These are phyloP conservation scores for Ciconia boyciana DNA, from an alignment of 2,113 vertebrate genomes.

Conservation along the genomic window DNA sequence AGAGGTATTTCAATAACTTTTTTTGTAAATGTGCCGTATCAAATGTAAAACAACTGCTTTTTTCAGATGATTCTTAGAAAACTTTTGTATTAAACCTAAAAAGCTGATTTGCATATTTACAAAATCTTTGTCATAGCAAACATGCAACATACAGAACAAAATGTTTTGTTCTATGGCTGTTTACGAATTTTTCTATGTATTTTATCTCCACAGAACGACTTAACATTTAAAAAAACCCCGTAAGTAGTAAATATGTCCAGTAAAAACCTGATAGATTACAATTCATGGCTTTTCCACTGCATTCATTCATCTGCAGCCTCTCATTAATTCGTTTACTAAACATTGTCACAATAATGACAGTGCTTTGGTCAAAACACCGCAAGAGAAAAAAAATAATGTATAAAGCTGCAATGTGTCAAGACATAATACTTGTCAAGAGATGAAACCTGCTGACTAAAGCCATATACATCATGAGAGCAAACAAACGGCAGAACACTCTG, in stretches of 20 bases:
- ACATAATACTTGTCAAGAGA: slow-evolving; percentile 73
- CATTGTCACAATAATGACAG: slow-evolving; percentile 66
- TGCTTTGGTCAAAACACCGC: slow-evolving; percentile 74
- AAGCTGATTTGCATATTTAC: slow-evolving; percentile 83
- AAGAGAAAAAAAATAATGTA: not conserved
- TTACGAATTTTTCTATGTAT: slow-evolving; percentile 44
- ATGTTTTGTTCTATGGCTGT: slow-evolving; percentile 77
- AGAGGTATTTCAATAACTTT: slow-evolving; percentile 70
- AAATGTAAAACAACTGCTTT: slow-evolving; percentile 64
- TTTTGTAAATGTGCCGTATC: slow-evolving; percentile 62
- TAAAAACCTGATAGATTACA: slow-evolving; percentile 67
- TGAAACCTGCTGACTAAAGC: slow-evolving; percentile 69
- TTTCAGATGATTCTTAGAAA: slow-evolving; percentile 70
- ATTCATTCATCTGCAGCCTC: slow-evolving; percentile 55
- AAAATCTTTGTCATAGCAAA: slow-evolving; percentile 80
- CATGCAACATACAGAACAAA: slow-evolving; percentile 76
- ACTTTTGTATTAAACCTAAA: slow-evolving; percentile 75
- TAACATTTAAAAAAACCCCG: not conserved
- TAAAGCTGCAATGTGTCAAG: slow-evolving; percentile 49
- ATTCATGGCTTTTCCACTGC: slow-evolving; percentile 66
- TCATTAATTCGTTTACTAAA: slow-evolving; percentile 67
- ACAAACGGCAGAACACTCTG: slow-evolving; percentile 64
- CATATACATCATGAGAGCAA: slow-evolving; percentile 61
- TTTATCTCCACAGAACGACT: slow-evolving; percentile 59
- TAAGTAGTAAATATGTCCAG: slow-evolving; percentile 58